Percentiles rank a stretch among this genome's conserved stretches.
phyloP scores from a whole-genome alignment of 2,888 invertebrate genomes.

The Hermaeophaga mercurialis region DNA sequence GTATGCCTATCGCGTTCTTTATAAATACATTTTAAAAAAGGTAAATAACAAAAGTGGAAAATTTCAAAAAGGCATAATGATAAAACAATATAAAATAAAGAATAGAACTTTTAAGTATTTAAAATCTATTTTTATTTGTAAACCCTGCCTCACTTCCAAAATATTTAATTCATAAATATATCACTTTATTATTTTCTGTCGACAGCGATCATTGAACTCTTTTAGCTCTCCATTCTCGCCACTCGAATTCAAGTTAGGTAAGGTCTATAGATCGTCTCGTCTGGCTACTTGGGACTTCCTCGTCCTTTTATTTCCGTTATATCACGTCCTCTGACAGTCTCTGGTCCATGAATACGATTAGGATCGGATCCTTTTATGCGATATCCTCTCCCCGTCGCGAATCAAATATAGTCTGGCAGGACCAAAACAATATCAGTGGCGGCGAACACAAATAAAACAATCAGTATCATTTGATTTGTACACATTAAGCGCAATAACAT shows the following conservation, averaged over 20 bases:
- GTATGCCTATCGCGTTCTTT: background rate
- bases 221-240: constrained; percentile 2
- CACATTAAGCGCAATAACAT: too few relatives aligned
- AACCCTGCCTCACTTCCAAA: too few relatives aligned
- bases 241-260: constrained; percentile 23
- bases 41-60: too few relatives aligned
- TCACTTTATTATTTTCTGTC: too few relatives aligned
- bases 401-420: constrained; percentile 8
- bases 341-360: constrained; percentile 28
- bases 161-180: too few relatives aligned
- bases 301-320: constrained; percentile 34
- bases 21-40: too few relatives aligned
- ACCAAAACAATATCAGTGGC: constrained; percentile 14
- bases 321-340: constrained; percentile 24
- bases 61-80: too few relatives aligned
- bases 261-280: constrained; percentile 22
- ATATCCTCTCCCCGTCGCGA: constrained; percentile 25
- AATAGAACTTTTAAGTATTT: too few relatives aligned
- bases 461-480: too few relatives aligned
- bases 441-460: too few relatives aligned
- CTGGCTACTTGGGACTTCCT: constrained; percentile 29
- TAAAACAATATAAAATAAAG: too few relatives aligned
- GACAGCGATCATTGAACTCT: constrained; percentile 26
- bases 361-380: constrained; percentile 32
- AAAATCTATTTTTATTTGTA: too few relatives aligned